These are phyloP conservation scores for Gadopsis bispinosus DNA, from an alignment of 2,797 vertebrate species.

Conservation along the genomic window DNA sequence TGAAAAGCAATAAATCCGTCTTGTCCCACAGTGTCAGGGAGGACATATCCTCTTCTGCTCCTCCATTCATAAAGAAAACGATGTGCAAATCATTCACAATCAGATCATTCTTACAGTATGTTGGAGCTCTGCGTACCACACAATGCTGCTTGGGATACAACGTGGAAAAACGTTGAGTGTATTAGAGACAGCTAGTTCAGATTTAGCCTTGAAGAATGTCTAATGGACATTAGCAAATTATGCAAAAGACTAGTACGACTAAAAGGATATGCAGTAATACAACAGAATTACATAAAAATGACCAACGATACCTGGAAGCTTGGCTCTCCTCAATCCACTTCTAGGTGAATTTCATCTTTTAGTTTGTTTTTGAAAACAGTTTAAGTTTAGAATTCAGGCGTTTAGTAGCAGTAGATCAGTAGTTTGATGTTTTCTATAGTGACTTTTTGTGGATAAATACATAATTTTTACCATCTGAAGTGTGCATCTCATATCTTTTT, in stretches of 20 bases:
- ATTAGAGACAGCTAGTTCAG: background rate
- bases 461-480: background rate
- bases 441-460: background rate
- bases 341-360: background rate
- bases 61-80: background rate
- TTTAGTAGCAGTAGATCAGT: background rate
- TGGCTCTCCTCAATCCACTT: background rate
- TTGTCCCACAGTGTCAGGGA: background rate
- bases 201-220: background rate
- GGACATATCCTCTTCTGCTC: background rate
- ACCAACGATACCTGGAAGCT: background rate
- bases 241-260: background rate
- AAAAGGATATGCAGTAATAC: background rate
- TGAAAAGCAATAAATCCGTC: constrained; percentile 2
- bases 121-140: background rate
- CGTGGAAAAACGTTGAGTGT: background rate
- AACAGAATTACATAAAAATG: background rate
- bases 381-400: background rate
- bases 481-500: background rate
- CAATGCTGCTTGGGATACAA: background rate
- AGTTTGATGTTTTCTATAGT: constrained; percentile 2
- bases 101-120: background rate
- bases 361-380: background rate
- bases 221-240: background rate
- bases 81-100: background rate